Evolutionary conservation across 2,888 invertebrate genomes (phyloP).

Genomic region (Heliconius ismenius): DNA sequence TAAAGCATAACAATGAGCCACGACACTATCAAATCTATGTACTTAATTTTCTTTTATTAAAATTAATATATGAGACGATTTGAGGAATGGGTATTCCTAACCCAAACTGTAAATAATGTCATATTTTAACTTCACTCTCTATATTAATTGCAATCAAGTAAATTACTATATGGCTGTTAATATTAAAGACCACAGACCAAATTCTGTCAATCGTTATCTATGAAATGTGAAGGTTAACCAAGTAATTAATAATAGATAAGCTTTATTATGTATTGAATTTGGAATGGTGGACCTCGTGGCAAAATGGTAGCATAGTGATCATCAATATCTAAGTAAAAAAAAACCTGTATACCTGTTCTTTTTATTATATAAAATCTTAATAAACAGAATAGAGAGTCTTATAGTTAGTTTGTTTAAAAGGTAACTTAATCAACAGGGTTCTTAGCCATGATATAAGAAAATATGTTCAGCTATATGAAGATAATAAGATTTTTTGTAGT

Average conservation of each 20-base stretch:
- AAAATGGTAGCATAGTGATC: background rate
- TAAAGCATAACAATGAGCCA: too few relatives aligned
- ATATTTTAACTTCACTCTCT: background rate
- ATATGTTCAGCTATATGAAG: too few relatives aligned
- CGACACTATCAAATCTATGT: too few relatives aligned
- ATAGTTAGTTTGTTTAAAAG: too few relatives aligned
- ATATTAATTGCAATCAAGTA: slow-evolving; percentile 11
- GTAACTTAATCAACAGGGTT: too few relatives aligned
- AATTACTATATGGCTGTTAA: slow-evolving; percentile 15
- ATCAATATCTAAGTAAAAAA: background rate
- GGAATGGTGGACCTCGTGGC: background rate
- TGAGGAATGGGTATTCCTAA: background rate
- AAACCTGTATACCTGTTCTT: too few relatives aligned
- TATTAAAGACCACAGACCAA: slow-evolving; percentile 8
- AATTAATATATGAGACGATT: background rate
- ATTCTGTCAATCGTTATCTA: slow-evolving; percentile 17
- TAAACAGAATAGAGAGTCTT: too few relatives aligned
- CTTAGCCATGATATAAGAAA: too few relatives aligned
- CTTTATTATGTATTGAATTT: slow-evolving; percentile 1
- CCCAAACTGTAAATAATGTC: background rate
- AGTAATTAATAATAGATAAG: slow-evolving; percentile 18
- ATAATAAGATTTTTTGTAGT: too few relatives aligned
- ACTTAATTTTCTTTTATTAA: too few relatives aligned
- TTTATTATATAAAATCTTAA: too few relatives aligned
- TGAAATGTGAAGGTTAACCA: slow-evolving; percentile 8